Evolutionary conservation across 1,140 invertebrate genomes (phyloP).

Genomic region (Lordiphosa mommai): DNA sequence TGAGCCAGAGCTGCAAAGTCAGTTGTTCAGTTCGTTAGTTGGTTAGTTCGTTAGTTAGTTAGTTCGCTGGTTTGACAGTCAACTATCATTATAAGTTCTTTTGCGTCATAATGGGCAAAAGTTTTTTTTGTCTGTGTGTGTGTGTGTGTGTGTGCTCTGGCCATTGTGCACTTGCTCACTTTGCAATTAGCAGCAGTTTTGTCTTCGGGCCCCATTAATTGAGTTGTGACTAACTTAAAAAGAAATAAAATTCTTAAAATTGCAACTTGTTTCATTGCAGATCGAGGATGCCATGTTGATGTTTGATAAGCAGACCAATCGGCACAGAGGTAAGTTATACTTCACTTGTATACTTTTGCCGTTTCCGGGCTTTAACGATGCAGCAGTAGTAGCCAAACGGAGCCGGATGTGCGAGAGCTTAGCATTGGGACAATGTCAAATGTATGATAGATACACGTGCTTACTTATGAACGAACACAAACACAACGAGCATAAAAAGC

Average conservation of each 20-base stretch:
- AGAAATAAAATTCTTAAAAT: conserved; percentile 19
- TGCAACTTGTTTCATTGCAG: conserved; percentile 84
- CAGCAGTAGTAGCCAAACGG: conserved; percentile 12
- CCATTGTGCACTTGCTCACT: conserved; percentile 51
- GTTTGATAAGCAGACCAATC: conserved; percentile 99
- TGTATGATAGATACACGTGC: conserved; percentile 48
- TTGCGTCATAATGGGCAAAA: conserved; percentile 67
- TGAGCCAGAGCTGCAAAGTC: conserved; percentile 49
- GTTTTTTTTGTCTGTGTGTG: conserved; percentile 27
- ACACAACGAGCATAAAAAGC: conserved; percentile 26
- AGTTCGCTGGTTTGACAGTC: conserved; percentile 60
- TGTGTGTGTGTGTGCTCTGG: conserved; percentile 22
- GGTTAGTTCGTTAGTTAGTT: conserved; percentile 50
- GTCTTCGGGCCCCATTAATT: conserved; percentile 64
- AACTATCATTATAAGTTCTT: conserved; percentile 76
- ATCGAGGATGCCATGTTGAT: conserved; percentile 99
- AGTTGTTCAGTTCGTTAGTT: conserved; percentile 36
- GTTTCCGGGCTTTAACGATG: conserved; percentile 69
- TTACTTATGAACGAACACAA: background rate
- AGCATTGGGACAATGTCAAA: conserved; percentile 42
- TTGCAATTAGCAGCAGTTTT: conserved; percentile 76
- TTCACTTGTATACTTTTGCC: conserved; percentile 14
- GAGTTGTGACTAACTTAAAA: conserved; percentile 47
- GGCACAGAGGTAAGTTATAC: conserved; percentile 97
- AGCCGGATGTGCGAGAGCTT: conserved; percentile 67